Conservation (phyloP, 2,888 invertebrate genomes). For the Saturnia pavonia region DNA sequence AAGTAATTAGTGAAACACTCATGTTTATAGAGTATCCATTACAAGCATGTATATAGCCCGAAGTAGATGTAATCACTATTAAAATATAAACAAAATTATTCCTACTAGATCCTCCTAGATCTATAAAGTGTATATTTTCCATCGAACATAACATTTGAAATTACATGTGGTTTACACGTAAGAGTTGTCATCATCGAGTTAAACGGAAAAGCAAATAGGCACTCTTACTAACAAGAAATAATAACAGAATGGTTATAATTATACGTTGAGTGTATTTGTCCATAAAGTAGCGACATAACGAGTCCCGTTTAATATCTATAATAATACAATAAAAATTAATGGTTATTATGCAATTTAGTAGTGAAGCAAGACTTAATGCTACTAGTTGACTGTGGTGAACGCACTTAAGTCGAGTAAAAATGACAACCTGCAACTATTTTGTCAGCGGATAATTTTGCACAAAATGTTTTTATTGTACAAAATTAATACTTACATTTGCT, state of each 20-base stretch:
- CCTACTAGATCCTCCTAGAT: too few species aligned
- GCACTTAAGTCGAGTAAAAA: neutral
- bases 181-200: constrained; percentile 8
- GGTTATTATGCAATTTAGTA: neutral
- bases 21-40: too few species aligned
- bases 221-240: constrained; percentile 10
- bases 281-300: constrained; percentile 1
- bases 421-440: neutral
- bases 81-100: too few species aligned
- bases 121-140: neutral
- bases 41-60: too few species aligned
- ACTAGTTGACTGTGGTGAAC: neutral
- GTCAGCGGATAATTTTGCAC: too few species aligned
- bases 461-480: too few species aligned
- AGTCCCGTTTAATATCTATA: neutral
- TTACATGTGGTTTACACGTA: constrained; percentile 5
- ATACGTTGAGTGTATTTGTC: neutral
- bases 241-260: constrained; percentile 9
- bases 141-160: constrained; percentile 8
- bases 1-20: too few species aligned
- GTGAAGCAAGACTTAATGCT: neutral
- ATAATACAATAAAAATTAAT: neutral
- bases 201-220: constrained; percentile 12
- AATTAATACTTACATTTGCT: too few species aligned
- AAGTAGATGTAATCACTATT: too few species aligned